phyloP scores from a whole-genome alignment of 2,888 invertebrate species.

The Drosophila macrothrix region DNA sequence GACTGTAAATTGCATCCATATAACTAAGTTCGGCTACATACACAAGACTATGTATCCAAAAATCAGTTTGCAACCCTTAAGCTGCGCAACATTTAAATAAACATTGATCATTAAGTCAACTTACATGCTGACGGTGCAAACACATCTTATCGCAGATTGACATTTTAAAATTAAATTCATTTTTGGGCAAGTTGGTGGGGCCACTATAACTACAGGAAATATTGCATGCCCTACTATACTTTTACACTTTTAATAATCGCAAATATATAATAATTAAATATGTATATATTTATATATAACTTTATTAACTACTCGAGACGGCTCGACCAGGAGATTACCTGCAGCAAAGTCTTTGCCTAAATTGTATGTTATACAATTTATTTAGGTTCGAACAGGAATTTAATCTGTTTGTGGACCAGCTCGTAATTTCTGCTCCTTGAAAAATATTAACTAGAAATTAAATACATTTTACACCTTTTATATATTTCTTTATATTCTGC shows the following conservation, averaged over 20 bases:
- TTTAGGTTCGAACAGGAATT: neutral
- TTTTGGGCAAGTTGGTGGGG: neutral
- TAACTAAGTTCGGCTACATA: neutral
- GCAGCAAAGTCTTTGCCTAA: neutral
- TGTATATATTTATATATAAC: neutral
- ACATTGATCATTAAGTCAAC: conserved; percentile 20
- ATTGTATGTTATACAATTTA: neutral
- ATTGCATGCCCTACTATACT: neutral
- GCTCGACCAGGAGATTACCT: neutral
- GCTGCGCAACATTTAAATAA: conserved; percentile 32
- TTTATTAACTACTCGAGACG: accelerated
- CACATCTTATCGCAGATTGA: neutral
- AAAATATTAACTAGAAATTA: neutral
- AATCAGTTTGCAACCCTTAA: conserved; percentile 49
- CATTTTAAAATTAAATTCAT: neutral
- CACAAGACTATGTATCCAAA: conserved; percentile 16
- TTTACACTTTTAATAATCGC: neutral
- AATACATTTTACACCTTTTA: too few species aligned
- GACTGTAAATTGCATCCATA: conserved; percentile 7
- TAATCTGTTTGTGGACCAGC: neutral
- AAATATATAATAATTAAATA: neutral
- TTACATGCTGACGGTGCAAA: neutral
- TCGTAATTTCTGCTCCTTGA: too few species aligned
- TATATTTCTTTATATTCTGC: too few species aligned
- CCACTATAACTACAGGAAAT: neutral